phyloP scores from a whole-genome alignment of 2,797 vertebrate species.

The Pipistrellus kuhlii region DNA sequence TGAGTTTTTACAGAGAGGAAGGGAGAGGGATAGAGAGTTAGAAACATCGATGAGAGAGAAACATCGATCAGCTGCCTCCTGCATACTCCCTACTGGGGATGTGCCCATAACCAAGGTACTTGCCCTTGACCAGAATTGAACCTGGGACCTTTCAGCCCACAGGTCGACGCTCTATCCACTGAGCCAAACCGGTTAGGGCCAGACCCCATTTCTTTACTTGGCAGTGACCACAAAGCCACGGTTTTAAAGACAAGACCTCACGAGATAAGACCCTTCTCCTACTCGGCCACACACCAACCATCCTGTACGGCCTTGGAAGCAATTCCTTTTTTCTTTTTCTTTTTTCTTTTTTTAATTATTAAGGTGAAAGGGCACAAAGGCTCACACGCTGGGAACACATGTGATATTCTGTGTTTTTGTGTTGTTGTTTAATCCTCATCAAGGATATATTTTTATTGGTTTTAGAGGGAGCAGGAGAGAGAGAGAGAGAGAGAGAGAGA shows the following conservation, averaged over 20 bases:
- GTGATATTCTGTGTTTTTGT: neutral
- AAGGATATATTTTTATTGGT: neutral
- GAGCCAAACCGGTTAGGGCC: too few relatives aligned
- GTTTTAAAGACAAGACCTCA: accelerated
- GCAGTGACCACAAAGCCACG: neutral
- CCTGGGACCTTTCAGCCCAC: too few relatives aligned
- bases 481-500: neutral
- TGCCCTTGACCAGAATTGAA: too few relatives aligned
- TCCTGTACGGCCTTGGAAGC: neutral
- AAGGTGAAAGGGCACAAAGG: neutral
- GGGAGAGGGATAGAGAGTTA: too few relatives aligned
- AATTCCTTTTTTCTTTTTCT: neutral
- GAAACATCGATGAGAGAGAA: too few relatives aligned
- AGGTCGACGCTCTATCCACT: too few relatives aligned
- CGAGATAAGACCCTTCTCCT: neutral
- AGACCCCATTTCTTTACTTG: neutral
- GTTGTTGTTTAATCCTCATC: neutral
- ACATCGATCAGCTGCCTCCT: too few relatives aligned
- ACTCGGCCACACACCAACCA: neutral
- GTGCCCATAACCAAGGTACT: too few relatives aligned
- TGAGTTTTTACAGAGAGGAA: too few relatives aligned
- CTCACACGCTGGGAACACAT: neutral
- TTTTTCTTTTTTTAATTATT: too few relatives aligned
- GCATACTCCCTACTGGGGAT: too few relatives aligned
- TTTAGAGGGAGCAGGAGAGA: neutral